A percentile compares a stretch with the other conserved stretches of the same genome.
phyloP scores from a whole-genome alignment of 2,888 invertebrate genomes.

The Trachelus troglodyta region DNA sequence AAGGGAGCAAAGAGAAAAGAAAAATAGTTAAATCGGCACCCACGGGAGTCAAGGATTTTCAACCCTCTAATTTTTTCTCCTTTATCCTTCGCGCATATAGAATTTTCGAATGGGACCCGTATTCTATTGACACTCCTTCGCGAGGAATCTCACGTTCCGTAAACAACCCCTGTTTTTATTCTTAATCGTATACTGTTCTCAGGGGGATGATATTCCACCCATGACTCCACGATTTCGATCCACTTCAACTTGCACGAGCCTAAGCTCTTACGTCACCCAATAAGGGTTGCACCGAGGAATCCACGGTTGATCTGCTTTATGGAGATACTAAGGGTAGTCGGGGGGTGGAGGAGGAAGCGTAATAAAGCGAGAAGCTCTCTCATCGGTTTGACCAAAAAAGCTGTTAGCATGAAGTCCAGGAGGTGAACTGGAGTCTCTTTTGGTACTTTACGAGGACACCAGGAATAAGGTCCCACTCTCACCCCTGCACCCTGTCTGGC shows the following conservation, averaged over 20 bases:
- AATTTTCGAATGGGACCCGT: background rate
- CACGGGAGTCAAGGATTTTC: background rate
- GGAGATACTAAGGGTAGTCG: background rate
- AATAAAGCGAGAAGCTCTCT: background rate
- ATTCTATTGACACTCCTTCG: background rate
- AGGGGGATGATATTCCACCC: background rate
- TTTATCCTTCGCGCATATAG: background rate
- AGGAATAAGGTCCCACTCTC: background rate
- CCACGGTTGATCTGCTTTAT: background rate
- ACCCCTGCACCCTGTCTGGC: constrained; percentile 6
- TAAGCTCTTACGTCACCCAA: background rate
- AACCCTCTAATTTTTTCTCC: background rate
- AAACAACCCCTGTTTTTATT: background rate
- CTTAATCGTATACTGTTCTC: background rate
- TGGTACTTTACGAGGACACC: constrained; percentile 7
- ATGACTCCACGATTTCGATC: background rate
- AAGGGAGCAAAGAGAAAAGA: background rate
- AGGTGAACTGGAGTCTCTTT: background rate
- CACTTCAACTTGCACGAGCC: background rate
- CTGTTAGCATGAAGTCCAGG: background rate
- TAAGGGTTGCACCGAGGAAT: background rate
- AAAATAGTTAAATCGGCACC: background rate
- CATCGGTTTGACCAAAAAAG: constrained; percentile 4
- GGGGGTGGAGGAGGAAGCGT: background rate
- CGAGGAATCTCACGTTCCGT: background rate